Conservation (phyloP, 2,888 invertebrate genomes). For the Trachelus tabidus region DNA sequence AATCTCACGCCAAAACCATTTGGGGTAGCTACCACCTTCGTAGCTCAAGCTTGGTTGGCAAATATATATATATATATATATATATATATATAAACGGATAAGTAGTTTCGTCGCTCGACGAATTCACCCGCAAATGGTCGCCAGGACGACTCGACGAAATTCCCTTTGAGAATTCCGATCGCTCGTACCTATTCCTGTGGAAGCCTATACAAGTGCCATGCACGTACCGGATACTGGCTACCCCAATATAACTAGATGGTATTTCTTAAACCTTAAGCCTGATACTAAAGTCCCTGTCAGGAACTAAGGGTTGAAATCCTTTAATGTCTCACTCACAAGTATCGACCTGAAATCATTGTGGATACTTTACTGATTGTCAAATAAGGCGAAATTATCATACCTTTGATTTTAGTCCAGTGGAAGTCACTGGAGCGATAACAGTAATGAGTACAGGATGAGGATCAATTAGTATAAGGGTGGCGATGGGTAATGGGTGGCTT, state of each 20-base stretch:
- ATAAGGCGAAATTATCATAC: not conserved
- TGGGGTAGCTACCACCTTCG: not conserved
- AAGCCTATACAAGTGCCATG: not conserved
- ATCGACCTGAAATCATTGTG: no score
- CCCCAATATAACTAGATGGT: not conserved
- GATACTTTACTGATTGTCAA: not conserved
- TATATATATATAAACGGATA: not conserved
- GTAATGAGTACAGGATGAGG: not conserved
- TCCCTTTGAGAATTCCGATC: not conserved
- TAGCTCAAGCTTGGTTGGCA: not conserved
- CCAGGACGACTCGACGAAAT: not conserved
- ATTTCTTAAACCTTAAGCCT: not conserved
- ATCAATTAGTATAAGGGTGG: not conserved
- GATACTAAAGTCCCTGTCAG: not conserved
- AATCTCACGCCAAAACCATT: not conserved
- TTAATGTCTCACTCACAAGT: not conserved
- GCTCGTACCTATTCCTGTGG: not conserved
- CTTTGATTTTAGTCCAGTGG: not conserved
- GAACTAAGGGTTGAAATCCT: not conserved
- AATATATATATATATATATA: no score
- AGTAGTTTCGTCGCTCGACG: not conserved
- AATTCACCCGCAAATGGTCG: not conserved
- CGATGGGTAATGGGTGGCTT: not conserved
- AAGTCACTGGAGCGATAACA: not conserved
- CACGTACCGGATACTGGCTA: not conserved